These are phyloP conservation scores for Philotrypesis tridentata DNA, from an alignment of 1,140 invertebrate species.

Conservation along the genomic window DNA sequence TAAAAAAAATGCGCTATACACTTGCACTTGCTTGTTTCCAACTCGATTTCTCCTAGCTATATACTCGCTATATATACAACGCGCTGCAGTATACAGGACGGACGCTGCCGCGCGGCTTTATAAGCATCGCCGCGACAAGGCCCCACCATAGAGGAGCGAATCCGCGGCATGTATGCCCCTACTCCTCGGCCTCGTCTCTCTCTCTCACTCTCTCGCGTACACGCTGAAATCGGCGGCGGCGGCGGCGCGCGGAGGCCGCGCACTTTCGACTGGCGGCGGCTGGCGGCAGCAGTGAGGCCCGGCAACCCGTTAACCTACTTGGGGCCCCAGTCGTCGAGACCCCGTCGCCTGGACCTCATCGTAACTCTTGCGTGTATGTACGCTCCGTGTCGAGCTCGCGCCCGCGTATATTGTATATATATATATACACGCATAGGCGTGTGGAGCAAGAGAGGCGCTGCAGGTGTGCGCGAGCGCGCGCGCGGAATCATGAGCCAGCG, in stretches of 20 bases:
- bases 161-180: neutral
- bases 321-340: constrained; percentile 63
- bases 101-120: too few relatives aligned
- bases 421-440: too few relatives aligned
- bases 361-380: too few relatives aligned
- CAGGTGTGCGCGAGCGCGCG: neutral
- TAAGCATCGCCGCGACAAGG: too few relatives aligned
- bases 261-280: constrained; percentile 61
- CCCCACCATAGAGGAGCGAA: neutral
- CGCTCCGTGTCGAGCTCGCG: too few relatives aligned
- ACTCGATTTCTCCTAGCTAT: too few relatives aligned
- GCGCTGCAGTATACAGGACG: too few relatives aligned
- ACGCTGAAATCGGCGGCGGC: neutral
- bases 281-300: constrained; percentile 45
- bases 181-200: neutral
- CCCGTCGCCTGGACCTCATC: constrained; percentile 58
- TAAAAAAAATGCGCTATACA: too few relatives aligned
- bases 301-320: constrained; percentile 72
- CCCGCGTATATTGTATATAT: too few relatives aligned
- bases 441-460: too few relatives aligned
- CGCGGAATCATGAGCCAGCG: neutral
- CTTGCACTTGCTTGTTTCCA: too few relatives aligned
- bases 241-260: constrained; percentile 63
- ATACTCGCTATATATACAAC: neutral
- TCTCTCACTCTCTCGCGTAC: too few relatives aligned